These are phyloP conservation scores for Oscheius sp. DNA, from an alignment of 2,888 invertebrate species.

Conservation along the genomic window DNA sequence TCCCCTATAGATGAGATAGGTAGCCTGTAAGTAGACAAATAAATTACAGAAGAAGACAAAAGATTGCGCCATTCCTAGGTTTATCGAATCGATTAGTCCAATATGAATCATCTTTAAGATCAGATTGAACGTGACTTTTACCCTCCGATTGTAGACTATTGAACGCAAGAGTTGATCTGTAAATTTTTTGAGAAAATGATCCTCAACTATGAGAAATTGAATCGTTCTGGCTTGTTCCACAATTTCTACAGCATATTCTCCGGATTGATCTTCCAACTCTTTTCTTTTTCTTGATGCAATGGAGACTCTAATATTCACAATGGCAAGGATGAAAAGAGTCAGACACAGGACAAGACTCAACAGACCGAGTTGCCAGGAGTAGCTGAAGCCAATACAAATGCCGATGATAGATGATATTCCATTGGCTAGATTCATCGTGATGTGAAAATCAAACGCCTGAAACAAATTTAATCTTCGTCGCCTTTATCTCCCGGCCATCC, in stretches of 20 bases:
- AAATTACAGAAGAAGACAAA: constrained; percentile 46
- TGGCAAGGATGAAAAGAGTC: constrained; percentile 33
- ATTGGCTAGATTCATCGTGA: neutral
- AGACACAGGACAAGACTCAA: constrained; percentile 36
- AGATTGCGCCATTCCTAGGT: constrained; percentile 39
- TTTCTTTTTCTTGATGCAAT: constrained; percentile 38
- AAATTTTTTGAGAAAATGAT: constrained; percentile 67
- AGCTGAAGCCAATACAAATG: constrained; percentile 37
- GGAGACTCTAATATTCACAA: constrained; percentile 32
- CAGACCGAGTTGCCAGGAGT: constrained; percentile 42
- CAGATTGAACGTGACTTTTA: constrained; percentile 32
- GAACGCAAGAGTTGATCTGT: constrained; percentile 41
- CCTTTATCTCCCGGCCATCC: too few relatives aligned
- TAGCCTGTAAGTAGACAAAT: constrained; percentile 37
- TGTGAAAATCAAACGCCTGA: constrained; percentile 14
- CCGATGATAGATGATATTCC: constrained; percentile 25
- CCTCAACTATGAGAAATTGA: constrained; percentile 70
- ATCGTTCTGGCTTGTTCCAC: constrained; percentile 72
- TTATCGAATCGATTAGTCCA: constrained; percentile 32
- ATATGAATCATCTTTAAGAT: constrained; percentile 28
- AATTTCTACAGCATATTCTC: constrained; percentile 70
- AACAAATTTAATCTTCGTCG: too few relatives aligned
- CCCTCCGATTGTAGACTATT: constrained; percentile 29
- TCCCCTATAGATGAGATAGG: constrained; percentile 40
- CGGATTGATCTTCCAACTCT: constrained; percentile 36